Evolutionary conservation across 37 sponge, comb jelly and placozoan species (phyloP).

Genomic region (Halisarca cf. caerulea): DNA sequence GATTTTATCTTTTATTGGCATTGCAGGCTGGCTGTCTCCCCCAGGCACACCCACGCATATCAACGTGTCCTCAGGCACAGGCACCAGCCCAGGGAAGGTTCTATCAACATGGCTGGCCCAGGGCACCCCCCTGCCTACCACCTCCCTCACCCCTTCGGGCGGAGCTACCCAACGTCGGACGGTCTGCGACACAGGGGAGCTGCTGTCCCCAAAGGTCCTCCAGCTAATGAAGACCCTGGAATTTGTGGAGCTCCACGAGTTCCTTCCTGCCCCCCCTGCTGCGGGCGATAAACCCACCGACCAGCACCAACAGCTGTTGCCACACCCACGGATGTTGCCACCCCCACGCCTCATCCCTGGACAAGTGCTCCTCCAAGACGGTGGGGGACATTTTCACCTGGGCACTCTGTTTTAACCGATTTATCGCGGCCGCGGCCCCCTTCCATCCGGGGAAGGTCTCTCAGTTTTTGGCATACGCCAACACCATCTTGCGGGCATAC

Average conservation of each 20-base stretch:
- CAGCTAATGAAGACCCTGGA: not conserved
- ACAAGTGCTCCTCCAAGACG: not conserved
- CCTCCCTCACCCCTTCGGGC: too few species aligned
- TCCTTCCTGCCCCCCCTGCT: constrained; percentile 19
- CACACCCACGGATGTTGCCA: not conserved
- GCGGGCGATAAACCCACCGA: too few species aligned
- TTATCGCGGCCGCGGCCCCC: not conserved
- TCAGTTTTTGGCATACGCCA: not conserved
- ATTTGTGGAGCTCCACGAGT: not conserved
- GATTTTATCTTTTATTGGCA: too few species aligned
- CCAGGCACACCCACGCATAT: too few species aligned
- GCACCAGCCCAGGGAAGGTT: too few species aligned
- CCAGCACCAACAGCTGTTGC: too few species aligned
- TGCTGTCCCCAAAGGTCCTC: not conserved
- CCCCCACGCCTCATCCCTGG: not conserved
- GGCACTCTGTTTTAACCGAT: not conserved
- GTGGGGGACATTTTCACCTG: constrained; percentile 1
- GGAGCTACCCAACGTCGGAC: too few species aligned
- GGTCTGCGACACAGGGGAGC: constrained; percentile 6
- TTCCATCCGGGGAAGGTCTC: not conserved
- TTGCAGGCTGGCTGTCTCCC: too few species aligned
- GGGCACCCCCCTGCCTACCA: too few species aligned
- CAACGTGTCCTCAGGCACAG: too few species aligned
- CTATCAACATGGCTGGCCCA: too few species aligned
- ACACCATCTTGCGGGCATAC: constrained; percentile 9